These are phyloP conservation scores for Sclerodermus sp. DNA, from an alignment of 2,888 invertebrate genomes.

Conservation along the genomic window DNA sequence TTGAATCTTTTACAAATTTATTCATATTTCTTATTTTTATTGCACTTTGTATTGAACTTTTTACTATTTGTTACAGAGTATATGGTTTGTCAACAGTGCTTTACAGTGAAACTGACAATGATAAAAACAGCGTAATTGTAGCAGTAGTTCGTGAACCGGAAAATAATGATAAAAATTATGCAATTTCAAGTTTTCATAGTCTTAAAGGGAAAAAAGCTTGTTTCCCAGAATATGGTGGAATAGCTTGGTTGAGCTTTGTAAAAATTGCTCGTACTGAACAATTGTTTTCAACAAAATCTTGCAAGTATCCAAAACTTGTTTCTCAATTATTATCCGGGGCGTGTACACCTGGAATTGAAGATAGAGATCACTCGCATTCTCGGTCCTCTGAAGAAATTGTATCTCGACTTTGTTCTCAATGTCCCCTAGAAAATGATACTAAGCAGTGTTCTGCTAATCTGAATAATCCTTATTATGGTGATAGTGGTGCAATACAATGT, in stretches of 20 bases:
- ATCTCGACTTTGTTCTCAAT: constrained; percentile 32
- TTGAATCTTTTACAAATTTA: background rate
- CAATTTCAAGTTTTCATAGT: constrained; percentile 61
- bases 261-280: constrained; percentile 60
- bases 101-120: constrained; percentile 62
- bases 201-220: constrained; percentile 64
- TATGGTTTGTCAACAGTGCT: constrained; percentile 63
- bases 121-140: constrained; percentile 60
- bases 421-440: constrained; percentile 20
- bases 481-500: constrained; percentile 65
- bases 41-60: constrained; percentile 1
- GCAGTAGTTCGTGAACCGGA: constrained; percentile 61
- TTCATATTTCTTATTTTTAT: constrained; percentile 3
- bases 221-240: constrained; percentile 70
- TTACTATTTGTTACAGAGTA: constrained; percentile 62
- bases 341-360: constrained; percentile 67
- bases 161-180: constrained; percentile 22
- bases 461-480: constrained; percentile 63
- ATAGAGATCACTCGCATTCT: constrained; percentile 53
- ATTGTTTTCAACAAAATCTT: constrained; percentile 59
- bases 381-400: constrained; percentile 9
- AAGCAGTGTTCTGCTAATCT: constrained; percentile 61
- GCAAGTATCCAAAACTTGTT: constrained; percentile 63
- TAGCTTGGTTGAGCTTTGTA: constrained; percentile 68
- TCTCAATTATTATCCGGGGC: constrained; percentile 63